Base-by-base conservation (phyloP, 2,888 invertebrate species). In the Zygogramma bicolorata region DNA sequence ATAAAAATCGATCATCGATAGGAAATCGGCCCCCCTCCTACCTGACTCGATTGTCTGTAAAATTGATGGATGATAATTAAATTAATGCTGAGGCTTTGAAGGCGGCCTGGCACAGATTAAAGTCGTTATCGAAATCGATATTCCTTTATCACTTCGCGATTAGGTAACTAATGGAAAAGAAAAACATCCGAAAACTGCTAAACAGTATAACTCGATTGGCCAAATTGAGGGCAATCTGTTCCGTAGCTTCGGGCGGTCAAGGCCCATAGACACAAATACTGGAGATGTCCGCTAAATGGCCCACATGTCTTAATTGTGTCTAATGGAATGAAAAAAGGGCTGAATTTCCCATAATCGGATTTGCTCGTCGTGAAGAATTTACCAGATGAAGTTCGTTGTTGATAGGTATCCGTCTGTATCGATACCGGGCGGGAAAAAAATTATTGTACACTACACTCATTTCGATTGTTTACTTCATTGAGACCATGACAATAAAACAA, bases 1-100 rank as follows among this genome's bases (percentile, higher is more conserved):
- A 27, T 53, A 25, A 53, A 53, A 53, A 53, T 53, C 53, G 53
- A 53, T 53, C 53, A 53, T 53, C 53, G 53, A 53, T 53, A 53
- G 53, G 53, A 27, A 25, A 53, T 53, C 27, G 10, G n/a, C 27
- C 27, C 25, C 53, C 27, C 25, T 18, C 15, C 42, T 42, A 42
- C 42, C 42, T 18, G 18, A 42, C 15, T 53, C 53, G 25, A 53
- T 53, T 53, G 53, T 53, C 53, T 53, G 53, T 25, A 53, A 53
- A 46, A 53, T 53, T 53, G 22, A 53, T 53, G 53, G 53, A 53
- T n/a, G n/a, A n/a, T 53, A 53, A 53, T 53, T 53, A 53, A 53
- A 53, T 53, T 53, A 53, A n/a, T n/a, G n/a, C n/a, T n/a, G n/a
- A 27, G 53, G 53, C 27, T 53, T 25, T 53, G 46, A 46, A 46